phyloP scores from a whole-genome alignment of 1,140 invertebrate species.

The Ostrea edulis region DNA sequence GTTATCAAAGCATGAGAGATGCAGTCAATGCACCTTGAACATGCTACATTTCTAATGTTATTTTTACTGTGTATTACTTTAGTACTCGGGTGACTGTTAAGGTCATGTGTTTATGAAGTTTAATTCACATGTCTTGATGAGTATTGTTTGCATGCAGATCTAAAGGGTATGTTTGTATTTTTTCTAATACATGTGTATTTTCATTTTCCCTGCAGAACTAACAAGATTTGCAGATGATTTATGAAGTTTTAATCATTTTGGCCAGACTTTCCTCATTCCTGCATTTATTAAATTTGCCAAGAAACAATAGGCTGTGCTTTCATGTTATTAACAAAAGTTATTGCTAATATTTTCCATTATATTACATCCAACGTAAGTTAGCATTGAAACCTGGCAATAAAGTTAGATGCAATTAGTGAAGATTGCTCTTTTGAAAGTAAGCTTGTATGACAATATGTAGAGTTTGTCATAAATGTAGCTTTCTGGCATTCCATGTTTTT shows the following conservation, averaged over 20 bases:
- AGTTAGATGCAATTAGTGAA: neutral
- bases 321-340: neutral
- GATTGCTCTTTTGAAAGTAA: neutral
- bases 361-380: neutral
- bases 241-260: neutral
- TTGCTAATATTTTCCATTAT: neutral
- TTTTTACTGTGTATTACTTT: too few species aligned
- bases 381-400: neutral
- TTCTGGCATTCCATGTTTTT: neutral
- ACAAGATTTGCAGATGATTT: neutral
- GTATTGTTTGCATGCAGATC: neutral
- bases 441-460: neutral
- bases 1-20: too few species aligned
- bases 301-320: neutral
- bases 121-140: neutral
- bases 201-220: constrained; percentile 4
- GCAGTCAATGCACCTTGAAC: too few species aligned
- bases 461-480: neutral
- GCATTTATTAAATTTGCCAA: neutral
- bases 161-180: neutral
- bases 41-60: too few species aligned
- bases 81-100: too few species aligned
- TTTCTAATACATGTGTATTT: too few species aligned
- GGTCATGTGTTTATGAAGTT: too few species aligned
- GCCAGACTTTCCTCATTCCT: neutral